A percentile compares a stretch with the other conserved stretches of the same genome.
Evolutionary conservation across 2,888 invertebrate genomes (phyloP).

Genomic region (Drosophila putrida): DNA sequence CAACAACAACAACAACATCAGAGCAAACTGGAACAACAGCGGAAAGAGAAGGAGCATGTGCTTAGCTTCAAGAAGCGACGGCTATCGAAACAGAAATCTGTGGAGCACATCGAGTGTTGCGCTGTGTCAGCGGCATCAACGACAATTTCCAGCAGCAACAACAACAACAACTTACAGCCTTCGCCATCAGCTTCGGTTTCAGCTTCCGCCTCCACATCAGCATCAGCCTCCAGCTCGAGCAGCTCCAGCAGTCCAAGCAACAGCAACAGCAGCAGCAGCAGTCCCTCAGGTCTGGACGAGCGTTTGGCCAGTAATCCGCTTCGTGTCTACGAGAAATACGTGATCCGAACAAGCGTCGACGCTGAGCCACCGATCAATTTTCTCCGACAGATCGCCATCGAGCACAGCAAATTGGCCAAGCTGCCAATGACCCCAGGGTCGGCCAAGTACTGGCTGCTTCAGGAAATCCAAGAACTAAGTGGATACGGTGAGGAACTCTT

Average conservation of each 20-base stretch:
- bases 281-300: conserved; percentile 64
- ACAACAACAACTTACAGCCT: conserved; percentile 37
- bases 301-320: conserved; percentile 77
- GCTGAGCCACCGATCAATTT: conserved; percentile 81
- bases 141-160: conserved; percentile 3
- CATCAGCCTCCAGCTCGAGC: conserved; percentile 45
- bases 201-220: conserved; percentile 32
- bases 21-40: conserved; percentile 65
- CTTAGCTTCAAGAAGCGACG: conserved; percentile 84
- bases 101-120: conserved; percentile 81
- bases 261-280: conserved; percentile 66
- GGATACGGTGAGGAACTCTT: conserved; percentile 93
- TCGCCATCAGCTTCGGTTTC: conserved; percentile 51
- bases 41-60: conserved; percentile 83
- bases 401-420: conserved; percentile 85
- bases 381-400: conserved; percentile 82
- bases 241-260: conserved; percentile 60
- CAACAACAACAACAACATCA: conserved; percentile 54
- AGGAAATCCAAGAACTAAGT: conserved; percentile 92
- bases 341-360: conserved; percentile 74
- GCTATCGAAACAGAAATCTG: conserved; percentile 84
- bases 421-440: conserved; percentile 89
- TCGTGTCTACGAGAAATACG: conserved; percentile 83
- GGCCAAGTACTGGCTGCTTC: conserved; percentile 93
- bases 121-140: conserved; percentile 24